These are phyloP conservation scores for Thymelicus lineola DNA, from an alignment of 2,888 invertebrate genomes.

Conservation along the genomic window DNA sequence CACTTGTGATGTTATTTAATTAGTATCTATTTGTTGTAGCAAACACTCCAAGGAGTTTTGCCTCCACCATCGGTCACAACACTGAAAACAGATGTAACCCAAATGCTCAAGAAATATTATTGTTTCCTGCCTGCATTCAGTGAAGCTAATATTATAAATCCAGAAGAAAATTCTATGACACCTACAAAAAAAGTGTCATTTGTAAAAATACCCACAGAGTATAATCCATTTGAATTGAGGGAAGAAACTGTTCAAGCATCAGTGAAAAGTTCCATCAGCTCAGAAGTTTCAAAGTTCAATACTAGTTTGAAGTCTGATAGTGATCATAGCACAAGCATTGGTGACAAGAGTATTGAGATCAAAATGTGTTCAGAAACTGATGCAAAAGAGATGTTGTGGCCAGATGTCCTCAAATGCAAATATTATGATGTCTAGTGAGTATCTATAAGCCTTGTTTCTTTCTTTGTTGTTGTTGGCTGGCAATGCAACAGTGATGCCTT, in stretches of 20 bases:
- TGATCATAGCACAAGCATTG: slow-evolving; percentile 61
- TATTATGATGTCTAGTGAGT: slow-evolving; percentile 91
- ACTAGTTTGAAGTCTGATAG: slow-evolving; percentile 49
- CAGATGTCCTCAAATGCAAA: slow-evolving; percentile 86
- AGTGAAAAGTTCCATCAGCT: neutral
- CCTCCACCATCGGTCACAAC: slow-evolving; percentile 91
- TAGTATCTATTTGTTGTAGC: slow-evolving; percentile 64
- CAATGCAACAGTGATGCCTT: no score
- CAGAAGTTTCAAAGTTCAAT: slow-evolving; percentile 25
- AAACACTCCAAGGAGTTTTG: slow-evolving; percentile 87
- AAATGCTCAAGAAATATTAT: slow-evolving; percentile 87
- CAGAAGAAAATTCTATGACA: slow-evolving; percentile 63
- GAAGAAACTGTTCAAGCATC: slow-evolving; percentile 7
- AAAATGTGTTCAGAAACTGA: slow-evolving; percentile 67
- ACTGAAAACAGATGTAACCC: slow-evolving; percentile 87
- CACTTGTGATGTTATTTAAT: neutral
- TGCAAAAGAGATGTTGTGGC: slow-evolving; percentile 81
- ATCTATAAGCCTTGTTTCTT: slow-evolving; percentile 5
- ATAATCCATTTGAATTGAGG: slow-evolving; percentile 4
- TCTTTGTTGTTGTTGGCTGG: no score
- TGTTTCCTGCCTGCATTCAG: slow-evolving; percentile 80
- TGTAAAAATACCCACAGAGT: slow-evolving; percentile 62
- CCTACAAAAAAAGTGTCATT: slow-evolving; percentile 75
- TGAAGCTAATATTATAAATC: slow-evolving; percentile 57
- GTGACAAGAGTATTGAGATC: slow-evolving; percentile 65